Conservation (phyloP, 2,113 vertebrate genomes). For the Zingel zingel region DNA sequence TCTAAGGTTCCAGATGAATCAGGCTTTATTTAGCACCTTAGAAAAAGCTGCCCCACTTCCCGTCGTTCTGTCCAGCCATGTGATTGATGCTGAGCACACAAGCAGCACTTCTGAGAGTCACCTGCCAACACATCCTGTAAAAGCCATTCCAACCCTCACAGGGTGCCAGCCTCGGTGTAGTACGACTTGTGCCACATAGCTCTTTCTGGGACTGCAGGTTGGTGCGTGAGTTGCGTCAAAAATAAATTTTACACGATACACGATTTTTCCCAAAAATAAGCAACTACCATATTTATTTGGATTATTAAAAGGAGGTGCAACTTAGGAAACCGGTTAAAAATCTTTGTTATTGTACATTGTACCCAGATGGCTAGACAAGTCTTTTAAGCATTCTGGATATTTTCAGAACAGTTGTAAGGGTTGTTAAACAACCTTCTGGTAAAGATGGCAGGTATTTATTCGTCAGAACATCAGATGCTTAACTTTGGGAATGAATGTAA, state of each 20-base stretch:
- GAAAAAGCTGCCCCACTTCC: constrained; percentile 27
- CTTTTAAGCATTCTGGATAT: not conserved
- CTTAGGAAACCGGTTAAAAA: not conserved
- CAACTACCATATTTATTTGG: not conserved
- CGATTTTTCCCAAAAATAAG: not conserved
- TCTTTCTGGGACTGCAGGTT: not conserved
- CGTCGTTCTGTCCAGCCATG: not conserved
- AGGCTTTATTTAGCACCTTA: constrained; percentile 42
- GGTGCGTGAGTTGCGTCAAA: not conserved
- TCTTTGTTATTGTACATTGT: not conserved
- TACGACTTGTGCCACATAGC: not conserved
- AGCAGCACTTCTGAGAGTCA: constrained; percentile 29
- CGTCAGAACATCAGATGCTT: not conserved
- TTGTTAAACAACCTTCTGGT: not conserved
- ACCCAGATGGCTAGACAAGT: not conserved
- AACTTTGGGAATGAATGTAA: not conserved
- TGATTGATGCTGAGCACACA: constrained; percentile 40
- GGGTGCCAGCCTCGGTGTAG: constrained; percentile 7
- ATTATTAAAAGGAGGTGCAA: not conserved
- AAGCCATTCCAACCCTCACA: constrained; percentile 23
- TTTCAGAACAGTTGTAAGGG: not conserved
- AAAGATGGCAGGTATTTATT: not conserved
- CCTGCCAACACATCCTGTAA: constrained; percentile 18
- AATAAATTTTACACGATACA: not conserved
- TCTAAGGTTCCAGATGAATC: constrained; percentile 19